A percentile compares a stretch with the other conserved stretches of the same genome.
Conservation (phyloP, 2,888 invertebrate species). For the Synergus laeviventris region DNA sequence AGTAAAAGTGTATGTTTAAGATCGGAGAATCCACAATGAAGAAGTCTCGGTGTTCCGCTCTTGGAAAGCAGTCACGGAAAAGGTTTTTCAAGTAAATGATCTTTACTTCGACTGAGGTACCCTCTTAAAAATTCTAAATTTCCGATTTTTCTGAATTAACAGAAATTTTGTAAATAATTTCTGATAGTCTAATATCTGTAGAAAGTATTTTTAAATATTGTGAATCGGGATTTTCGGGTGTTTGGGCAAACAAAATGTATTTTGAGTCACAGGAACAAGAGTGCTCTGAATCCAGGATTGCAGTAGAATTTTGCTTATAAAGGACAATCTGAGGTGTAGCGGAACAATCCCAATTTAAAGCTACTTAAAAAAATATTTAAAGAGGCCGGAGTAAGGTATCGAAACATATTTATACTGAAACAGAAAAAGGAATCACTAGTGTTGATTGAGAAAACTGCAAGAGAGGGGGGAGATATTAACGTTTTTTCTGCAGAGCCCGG, state of each 20-base stretch:
- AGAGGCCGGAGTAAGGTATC: neutral
- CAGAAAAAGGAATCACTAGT: neutral
- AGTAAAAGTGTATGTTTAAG: constrained; percentile 28
- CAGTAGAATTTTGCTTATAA: neutral
- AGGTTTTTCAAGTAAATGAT: neutral
- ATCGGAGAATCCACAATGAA: neutral
- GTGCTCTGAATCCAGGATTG: neutral
- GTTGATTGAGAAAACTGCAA: neutral
- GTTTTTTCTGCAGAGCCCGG: too few relatives aligned
- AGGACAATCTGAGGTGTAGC: neutral
- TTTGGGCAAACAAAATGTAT: constrained; percentile 28
- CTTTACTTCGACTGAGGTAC: neutral
- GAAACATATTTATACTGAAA: neutral
- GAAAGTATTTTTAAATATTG: neutral
- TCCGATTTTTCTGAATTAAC: neutral
- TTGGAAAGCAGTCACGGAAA: neutral
- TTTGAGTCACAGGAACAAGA: constrained; percentile 40
- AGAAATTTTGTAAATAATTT: neutral
- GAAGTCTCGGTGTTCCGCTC: neutral
- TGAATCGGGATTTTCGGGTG: constrained; percentile 1
- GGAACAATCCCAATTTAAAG: neutral
- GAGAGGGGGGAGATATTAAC: constrained; percentile 19
- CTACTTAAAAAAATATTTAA: neutral
- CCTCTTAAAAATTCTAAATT: neutral
- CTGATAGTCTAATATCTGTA: neutral